Evolutionary conservation across 1,140 invertebrate genomes (phyloP), one percentile per base, ranked within the genome.

Genomic region (Lepidurus packardi): DNA sequence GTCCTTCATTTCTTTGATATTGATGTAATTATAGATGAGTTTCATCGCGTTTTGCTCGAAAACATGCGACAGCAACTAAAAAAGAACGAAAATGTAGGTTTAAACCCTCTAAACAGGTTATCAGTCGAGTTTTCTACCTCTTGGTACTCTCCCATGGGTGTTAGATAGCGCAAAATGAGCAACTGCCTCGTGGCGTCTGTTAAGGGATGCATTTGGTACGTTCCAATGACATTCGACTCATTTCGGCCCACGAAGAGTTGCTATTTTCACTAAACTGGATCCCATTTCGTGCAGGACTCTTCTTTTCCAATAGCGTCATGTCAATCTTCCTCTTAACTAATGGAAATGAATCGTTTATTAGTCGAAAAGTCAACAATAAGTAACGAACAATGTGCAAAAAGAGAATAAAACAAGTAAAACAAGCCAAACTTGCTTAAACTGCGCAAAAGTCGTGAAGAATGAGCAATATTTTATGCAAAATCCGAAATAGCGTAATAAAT

Each of bases 101-200:
- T 34, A 34, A 34, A 34, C 34, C 34, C 3, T 34, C 34, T 34
- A 1, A 34, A 34, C 34, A 34, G 34, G 3, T 3, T 34, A 3
- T 34, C 4, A 34, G 34, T 3, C 3, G 3, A 34, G 82, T 82
- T 84, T 82, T 92, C 91, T 65, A 65, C 53, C 88, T 98, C 97
- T 86, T 98, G 97, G 85, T 98, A 98, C 84, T 98, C 96, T 25
- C 96, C 97, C 88, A 98, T 92, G 0, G 96, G 93, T 10, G 94
- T 94, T 1, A 99, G 86, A 85, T 98, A 98, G 81, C 95, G 89
- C 16, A 98, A 85, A 82, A 98, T 97, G 8, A 98, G 88, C 85
- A 97, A 92, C 85, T 98, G 95, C 83, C 92, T 90, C 21, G 95
- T 97, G 4, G 92, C 91, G 43, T 91, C 85, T 13, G 92, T 95